These are phyloP conservation scores for Galerucella nymphaeae DNA, from an alignment of 2,888 invertebrate genomes.

Conservation along the genomic window DNA sequence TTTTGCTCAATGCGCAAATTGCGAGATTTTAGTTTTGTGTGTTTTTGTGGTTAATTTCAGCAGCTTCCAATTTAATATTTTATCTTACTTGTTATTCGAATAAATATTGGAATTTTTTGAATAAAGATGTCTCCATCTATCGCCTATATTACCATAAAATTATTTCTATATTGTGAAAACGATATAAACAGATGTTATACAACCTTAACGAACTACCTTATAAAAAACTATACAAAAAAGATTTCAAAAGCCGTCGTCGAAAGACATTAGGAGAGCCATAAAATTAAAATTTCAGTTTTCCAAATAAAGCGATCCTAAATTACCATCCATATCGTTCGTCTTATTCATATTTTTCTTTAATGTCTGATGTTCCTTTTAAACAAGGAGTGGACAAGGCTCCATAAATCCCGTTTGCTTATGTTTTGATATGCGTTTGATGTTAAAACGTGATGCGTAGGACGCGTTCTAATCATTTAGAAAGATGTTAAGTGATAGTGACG, in stretches of 20 bases:
- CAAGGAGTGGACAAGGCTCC: conserved; percentile 4
- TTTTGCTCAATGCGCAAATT: too few species aligned
- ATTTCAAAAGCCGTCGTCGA: conserved; percentile 8
- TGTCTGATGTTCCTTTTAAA: neutral
- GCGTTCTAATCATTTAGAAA: neutral
- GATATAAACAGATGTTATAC: conserved; percentile 3
- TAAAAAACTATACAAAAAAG: neutral
- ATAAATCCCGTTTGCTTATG: conserved; percentile 5
- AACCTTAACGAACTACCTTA: neutral
- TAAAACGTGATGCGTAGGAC: neutral
- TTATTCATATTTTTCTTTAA: conserved; percentile 3
- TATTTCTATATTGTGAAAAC: neutral
- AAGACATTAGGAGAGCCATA: conserved; percentile 10
- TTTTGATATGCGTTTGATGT: conserved; percentile 1
- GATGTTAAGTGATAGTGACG: neutral
- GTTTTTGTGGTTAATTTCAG: too few species aligned
- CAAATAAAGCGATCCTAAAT: conserved; percentile 10
- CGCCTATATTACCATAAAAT: too few species aligned
- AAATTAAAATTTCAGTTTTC: conserved; percentile 17
- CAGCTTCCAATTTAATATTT: too few species aligned
- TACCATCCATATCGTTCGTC: neutral
- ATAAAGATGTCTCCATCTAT: too few species aligned
- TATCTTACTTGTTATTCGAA: too few species aligned
- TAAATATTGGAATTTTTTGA: too few species aligned
- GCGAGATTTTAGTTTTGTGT: too few species aligned